Base-by-base conservation (phyloP, 2,888 invertebrate species). In the Trypoxylon attenuatum region DNA sequence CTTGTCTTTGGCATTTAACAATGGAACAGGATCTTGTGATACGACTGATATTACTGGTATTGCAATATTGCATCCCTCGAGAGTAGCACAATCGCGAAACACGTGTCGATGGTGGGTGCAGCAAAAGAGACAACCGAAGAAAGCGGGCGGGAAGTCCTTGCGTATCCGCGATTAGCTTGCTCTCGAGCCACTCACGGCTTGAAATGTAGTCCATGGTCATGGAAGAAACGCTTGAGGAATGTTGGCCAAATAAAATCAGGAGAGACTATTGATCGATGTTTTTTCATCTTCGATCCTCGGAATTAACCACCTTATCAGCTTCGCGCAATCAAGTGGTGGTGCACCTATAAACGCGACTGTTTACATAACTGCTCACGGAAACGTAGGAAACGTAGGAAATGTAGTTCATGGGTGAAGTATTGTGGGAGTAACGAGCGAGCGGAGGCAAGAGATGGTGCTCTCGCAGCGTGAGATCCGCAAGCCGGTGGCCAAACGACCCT, bases 401-500 rank as follows among this genome's bases (percentile, higher is more conserved):
- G 42, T 71, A 66, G 68, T 66, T 73, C 73, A 73, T 22, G 71
- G 71, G 23, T 58, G 43, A 49, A 58, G 38, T 54, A 46, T 50
- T 33, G 33, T 10, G n/a, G 33, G 33, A 33, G 13, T 10, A 33
- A 10, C 8, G 33, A n/a, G n/a, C n/a, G n/a, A n/a, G n/a, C 33
- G 33, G 13, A 0, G 1, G 33, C 4, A 10, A 10, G 4, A 6
- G n/a, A 42, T 43, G 19, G 27, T 39, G 8, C 15, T 43, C 8
- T 27, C 13, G 25, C 13, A 27, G 8, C 33, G 13, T 33, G 10
- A 13, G 33, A 33, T 33, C 33, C 3, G 13, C 6, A 33, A 33
- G 33, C 22, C 41, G 15, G 5, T 23, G 50, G 38, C 1, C 39
- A 46, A 19, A 8, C 18, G 21, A 21, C 42, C 29, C 16, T 21